A percentile compares a stretch with the other conserved stretches of the same genome.
phyloP scores from a whole-genome alignment of 2,888 invertebrate species.

The Parnassius apollo region DNA sequence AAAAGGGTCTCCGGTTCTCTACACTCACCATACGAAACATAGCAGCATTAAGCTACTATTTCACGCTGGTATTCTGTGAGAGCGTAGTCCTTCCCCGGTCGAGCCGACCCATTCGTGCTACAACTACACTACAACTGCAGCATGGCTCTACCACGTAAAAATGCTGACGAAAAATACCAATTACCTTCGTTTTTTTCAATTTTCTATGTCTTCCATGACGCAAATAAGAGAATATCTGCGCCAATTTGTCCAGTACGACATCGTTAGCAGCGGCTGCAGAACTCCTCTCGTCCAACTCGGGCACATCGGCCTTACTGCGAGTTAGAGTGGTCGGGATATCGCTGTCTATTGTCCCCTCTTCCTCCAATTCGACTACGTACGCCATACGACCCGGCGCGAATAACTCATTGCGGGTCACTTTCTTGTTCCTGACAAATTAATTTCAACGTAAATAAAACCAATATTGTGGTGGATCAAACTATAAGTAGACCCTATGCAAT shows the following conservation, averaged over 20 bases:
- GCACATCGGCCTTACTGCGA: conserved; percentile 94
- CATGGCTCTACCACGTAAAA: too few relatives aligned
- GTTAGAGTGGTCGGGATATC: conserved; percentile 98
- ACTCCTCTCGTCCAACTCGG: conserved; percentile 83
- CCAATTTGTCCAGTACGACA: conserved; percentile 96
- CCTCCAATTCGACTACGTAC: conserved; percentile 97
- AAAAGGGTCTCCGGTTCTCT: too few relatives aligned
- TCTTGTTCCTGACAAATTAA: conserved; percentile 80
- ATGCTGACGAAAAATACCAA: background rate
- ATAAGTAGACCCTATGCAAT: too few relatives aligned
- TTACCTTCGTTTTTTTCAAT: conserved; percentile 86
- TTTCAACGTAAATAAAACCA: too few relatives aligned
- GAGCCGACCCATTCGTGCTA: too few relatives aligned
- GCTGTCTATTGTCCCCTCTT: conserved; percentile 83
- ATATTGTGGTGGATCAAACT: too few relatives aligned
- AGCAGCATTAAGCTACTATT: too few relatives aligned
- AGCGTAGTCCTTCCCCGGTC: too few relatives aligned
- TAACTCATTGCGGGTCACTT: conserved; percentile 91
- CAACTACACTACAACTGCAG: too few relatives aligned
- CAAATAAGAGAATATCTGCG: conserved; percentile 97
- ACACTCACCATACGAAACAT: too few relatives aligned
- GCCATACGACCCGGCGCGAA: conserved; percentile 99
- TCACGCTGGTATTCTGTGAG: too few relatives aligned
- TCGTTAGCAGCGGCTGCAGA: conserved; percentile 83
- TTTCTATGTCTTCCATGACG: conserved; percentile 91